Conservation (phyloP, 1,140 invertebrate species). For the Procambarus virginalis region DNA sequence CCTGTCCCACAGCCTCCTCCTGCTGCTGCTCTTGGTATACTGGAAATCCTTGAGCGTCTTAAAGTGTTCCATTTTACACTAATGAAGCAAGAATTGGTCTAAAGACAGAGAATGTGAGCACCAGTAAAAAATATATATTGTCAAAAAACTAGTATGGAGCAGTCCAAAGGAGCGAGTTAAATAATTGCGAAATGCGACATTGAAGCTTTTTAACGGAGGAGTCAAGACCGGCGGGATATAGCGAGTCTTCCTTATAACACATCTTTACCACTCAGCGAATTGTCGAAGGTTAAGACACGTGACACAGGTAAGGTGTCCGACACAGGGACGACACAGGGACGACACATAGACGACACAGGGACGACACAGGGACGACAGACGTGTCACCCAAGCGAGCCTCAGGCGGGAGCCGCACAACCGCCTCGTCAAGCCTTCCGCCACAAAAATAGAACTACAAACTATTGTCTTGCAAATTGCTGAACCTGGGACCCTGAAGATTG, state of each 20-base stretch:
- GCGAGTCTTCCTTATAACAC: too few species aligned
- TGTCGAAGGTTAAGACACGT: too few species aligned
- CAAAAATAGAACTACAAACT: constrained; percentile 25
- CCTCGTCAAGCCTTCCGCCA: background rate
- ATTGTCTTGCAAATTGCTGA: constrained; percentile 46
- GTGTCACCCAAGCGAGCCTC: background rate
- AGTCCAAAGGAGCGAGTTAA: too few species aligned
- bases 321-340: too few species aligned
- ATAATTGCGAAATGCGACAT: too few species aligned
- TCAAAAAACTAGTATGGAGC: background rate
- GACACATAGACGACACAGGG: too few species aligned
- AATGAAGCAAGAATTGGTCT: background rate
- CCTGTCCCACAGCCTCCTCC: background rate
- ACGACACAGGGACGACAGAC: background rate
- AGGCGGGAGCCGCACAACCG: background rate
- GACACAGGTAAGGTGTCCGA: too few species aligned
- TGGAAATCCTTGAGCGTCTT: background rate
- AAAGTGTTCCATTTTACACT: background rate
- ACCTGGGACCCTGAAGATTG: constrained; percentile 32
- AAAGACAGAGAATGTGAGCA: background rate
- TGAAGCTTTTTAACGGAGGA: too few species aligned
- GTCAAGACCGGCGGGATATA: too few species aligned
- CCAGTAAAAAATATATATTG: background rate
- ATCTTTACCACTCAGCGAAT: too few species aligned
- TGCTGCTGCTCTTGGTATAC: background rate